Base-by-base conservation (phyloP, 2,113 vertebrate species). In the Spea multiplicata region DNA sequence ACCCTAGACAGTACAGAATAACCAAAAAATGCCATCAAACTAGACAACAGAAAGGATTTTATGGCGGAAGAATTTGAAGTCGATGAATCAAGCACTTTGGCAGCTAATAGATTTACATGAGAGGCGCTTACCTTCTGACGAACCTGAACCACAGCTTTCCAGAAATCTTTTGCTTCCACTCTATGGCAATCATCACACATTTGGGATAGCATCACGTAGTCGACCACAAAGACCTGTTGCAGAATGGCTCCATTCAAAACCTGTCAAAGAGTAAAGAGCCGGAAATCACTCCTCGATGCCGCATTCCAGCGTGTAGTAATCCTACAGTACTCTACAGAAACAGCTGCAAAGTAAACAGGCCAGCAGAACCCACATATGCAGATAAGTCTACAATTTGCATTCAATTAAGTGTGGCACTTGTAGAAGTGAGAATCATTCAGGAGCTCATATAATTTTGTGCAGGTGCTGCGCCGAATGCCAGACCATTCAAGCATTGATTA, bases 181-280 rank as follows among this genome's bases (percentile, higher is more conserved):
- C 97, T 94, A 13, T 99, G 97, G 83, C 97, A 99, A 86, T 98
- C 97, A 61, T 96, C 96, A 83, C 97, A 99, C 97, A 98, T 99
- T 70, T 99, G 97, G 30, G 89, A 85, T 85, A 93, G 94, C 70
- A 98, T 81, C 73, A 94, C 82, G 71, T 93, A 99, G 82, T 99
- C 97, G 7, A 99, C 94, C 81, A 99, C 93, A 85, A 99, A 99
- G 44, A 98, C 92, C 83, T 99, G 97, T 89, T 99, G 97, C 77
- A 99, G 92, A 83, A 99, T 95, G 3, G 96, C 95, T 4, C 97
- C 97, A 30, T 97, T 98, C 88, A 98, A 91, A 81, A 99, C 97
- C 97, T 99, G 82, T 71, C 13, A 52, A 52, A 68, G 30, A 74
- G 6, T 7, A 5, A 55, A 46, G 7, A 62, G 9, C 7, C 12